phyloP scores from a whole-genome alignment of 2,113 vertebrate genomes.

The Notothenia rossii region DNA sequence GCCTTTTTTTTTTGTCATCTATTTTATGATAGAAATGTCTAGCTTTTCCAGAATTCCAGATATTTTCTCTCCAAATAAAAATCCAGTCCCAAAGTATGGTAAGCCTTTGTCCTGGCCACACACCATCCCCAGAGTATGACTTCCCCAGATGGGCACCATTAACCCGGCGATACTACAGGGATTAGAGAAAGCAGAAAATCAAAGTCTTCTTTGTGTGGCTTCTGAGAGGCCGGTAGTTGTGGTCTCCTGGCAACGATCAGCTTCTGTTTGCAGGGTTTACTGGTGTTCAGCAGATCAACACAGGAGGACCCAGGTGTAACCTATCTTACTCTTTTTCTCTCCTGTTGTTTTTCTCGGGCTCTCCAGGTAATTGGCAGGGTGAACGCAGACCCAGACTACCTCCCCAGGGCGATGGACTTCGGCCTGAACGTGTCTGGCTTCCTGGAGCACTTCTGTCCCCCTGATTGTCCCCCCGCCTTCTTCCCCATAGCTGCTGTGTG shows the following conservation, averaged over 20 bases:
- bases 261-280: conserved; percentile 35
- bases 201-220: conserved; percentile 63
- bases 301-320: conserved; percentile 17
- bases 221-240: conserved; percentile 36
- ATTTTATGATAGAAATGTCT: conserved; percentile 27
- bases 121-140: conserved; percentile 33
- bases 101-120: conserved; percentile 27
- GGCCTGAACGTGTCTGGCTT: conserved; percentile 95
- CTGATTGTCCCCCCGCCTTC: conserved; percentile 90
- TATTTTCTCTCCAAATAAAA: conserved; percentile 20
- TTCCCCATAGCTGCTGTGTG: conserved; percentile 94
- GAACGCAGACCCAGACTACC: conserved; percentile 96
- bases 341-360: conserved; percentile 9
- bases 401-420: conserved; percentile 93
- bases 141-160: conserved; percentile 67
- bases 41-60: conserved; percentile 23
- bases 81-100: conserved; percentile 24
- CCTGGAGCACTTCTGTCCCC: conserved; percentile 93
- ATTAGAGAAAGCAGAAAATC: conserved; percentile 59
- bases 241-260: conserved; percentile 42
- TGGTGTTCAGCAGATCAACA: conserved; percentile 31
- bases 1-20: too few species aligned
- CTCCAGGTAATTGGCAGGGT: conserved; percentile 95
- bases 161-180: conserved; percentile 23
- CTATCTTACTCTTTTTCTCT: conserved; percentile 14